Base-by-base conservation (phyloP, 2,797 vertebrate species). In the Mormyrus proboscirostris region DNA sequence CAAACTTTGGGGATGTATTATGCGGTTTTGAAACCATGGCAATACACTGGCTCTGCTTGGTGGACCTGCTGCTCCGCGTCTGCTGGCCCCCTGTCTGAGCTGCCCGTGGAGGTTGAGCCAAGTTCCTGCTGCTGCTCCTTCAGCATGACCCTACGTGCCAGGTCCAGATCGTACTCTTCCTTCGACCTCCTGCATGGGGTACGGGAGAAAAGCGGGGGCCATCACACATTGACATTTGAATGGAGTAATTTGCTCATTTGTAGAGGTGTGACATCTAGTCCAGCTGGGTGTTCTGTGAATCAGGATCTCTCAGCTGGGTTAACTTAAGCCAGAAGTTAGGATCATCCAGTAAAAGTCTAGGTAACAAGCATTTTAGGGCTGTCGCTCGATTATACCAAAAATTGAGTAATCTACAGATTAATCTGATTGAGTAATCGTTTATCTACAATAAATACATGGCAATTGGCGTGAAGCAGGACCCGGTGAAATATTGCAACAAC, bases 131-230 rank as follows among this genome's bases (percentile, higher is more conserved):
- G 49, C 51, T 94, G 93, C 25, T 94, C 93, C 25, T 93, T 92
- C 10, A 91, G 85, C 3, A 92, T 96, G 90, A 92, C 91, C 92
- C 93, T 93, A 84, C 93, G 94, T 84, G 94, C 94, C 92, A 95
- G 92, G 90, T 99, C 97, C 91, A 96, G 94, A 47, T 99, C 98
- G 89, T 99, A 99, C 92, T 99, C 98, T 91, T 99, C 97, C 93
- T 98, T 99, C 4, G 89, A 89, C 47, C 65, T 87, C 84, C 89
- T 89, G 62, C 82, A 87, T 33, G 33, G 2, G 51, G 7, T 2
- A 38, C 0, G n/a, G 38, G 29, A 44, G 53, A 51, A 59, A 86
- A 49, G 10, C 19, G 22, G 25, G 50, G 29, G 7, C 22, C 50
- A 12, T 12, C 12, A 10, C 22, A 33, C 9, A 57, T 6, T 65